phyloP scores from a whole-genome alignment of 2,797 vertebrate species.

The Poliocrania exsul region DNA sequence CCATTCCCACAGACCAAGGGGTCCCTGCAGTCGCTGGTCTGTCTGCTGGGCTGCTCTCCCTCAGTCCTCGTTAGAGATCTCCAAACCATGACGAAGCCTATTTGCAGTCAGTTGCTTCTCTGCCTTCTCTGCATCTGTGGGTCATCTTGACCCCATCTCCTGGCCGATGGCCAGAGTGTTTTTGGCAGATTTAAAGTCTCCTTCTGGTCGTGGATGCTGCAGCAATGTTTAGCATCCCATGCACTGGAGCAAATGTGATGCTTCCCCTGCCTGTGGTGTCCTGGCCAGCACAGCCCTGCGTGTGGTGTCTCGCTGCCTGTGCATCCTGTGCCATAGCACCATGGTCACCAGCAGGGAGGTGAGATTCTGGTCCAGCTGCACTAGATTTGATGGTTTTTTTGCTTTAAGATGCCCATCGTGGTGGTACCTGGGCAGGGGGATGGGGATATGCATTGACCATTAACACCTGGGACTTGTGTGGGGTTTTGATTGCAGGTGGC shows the following conservation, averaged over 20 bases:
- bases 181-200: conserved; percentile 58
- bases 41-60: background rate
- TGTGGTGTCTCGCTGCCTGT: fast-evolving
- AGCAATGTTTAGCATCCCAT: background rate
- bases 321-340: background rate
- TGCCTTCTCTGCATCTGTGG: conserved; percentile 20
- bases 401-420: fast-evolving
- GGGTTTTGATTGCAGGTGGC: background rate
- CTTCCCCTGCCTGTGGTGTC: background rate
- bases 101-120: conserved; percentile 6
- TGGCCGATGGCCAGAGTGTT: conserved; percentile 5
- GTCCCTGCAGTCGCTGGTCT: background rate
- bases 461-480: background rate
- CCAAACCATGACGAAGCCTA: background rate
- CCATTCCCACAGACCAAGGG: fast-evolving
- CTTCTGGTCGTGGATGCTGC: conserved; percentile 4
- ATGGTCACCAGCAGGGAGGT: background rate
- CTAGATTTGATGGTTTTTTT: fast-evolving
- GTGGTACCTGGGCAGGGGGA: background rate
- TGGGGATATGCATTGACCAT: background rate
- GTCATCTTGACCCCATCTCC: conserved; percentile 61
- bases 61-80: background rate
- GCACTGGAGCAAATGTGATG: conserved; percentile 26
- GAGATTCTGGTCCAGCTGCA: background rate
- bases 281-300: background rate